Conservation (phyloP, 2,797 vertebrate genomes). For the Thamnophis elegans region DNA sequence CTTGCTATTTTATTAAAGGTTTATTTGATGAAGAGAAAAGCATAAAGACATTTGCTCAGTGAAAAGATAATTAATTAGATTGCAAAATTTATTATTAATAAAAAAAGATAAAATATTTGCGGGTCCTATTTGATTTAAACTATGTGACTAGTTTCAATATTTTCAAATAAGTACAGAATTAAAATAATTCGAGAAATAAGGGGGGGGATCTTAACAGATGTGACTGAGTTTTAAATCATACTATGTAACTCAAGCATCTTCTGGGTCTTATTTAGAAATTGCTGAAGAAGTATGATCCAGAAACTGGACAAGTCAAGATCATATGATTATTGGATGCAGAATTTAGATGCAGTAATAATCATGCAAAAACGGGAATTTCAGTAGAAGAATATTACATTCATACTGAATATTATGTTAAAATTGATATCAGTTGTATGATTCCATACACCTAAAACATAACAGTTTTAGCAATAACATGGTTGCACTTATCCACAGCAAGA, state of each 20-base stretch:
- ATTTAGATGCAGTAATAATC: neutral
- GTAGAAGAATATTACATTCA: neutral
- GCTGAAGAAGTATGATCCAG: neutral
- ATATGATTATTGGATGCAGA: neutral
- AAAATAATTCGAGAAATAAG: neutral
- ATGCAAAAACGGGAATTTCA: neutral
- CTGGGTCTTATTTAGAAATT: neutral
- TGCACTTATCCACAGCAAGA: neutral
- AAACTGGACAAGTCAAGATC: neutral
- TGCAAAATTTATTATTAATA: neutral
- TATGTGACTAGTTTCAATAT: neutral
- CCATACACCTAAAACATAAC: neutral
- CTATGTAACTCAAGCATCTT: neutral
- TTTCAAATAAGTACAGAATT: neutral
- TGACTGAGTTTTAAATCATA: neutral
- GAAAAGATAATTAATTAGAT: neutral
- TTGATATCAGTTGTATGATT: neutral
- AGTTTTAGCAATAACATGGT: neutral
- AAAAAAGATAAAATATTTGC: neutral
- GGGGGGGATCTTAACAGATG: neutral
- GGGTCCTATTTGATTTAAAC: neutral
- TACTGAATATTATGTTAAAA: neutral
- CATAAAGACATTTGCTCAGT: neutral
- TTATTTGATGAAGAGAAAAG: neutral
- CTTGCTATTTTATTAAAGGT: neutral